phyloP scores from a whole-genome alignment of 2,888 invertebrate genomes.

The Habroteleia sp. region DNA sequence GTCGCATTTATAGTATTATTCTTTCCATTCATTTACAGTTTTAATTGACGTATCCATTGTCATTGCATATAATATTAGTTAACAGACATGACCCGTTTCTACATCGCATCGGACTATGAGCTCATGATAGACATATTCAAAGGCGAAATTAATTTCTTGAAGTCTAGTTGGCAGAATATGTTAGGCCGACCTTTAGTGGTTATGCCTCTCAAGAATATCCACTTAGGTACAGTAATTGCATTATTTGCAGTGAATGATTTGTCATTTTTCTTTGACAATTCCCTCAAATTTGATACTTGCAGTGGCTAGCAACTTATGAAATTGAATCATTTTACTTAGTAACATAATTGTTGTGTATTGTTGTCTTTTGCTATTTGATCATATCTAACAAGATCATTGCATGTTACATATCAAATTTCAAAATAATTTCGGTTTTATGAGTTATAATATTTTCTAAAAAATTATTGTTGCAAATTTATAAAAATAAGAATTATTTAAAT shows the following conservation, averaged over 20 bases:
- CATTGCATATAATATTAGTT: conserved; percentile 85
- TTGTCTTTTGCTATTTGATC: conserved; percentile 2
- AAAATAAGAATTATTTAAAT: too few species aligned
- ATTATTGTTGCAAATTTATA: too few species aligned
- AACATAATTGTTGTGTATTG: too few species aligned
- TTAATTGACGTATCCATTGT: conserved; percentile 40
- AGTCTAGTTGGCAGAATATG: conserved; percentile 98
- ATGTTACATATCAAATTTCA: conserved; percentile 14
- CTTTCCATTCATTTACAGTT: conserved; percentile 36
- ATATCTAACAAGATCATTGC: conserved; percentile 29
- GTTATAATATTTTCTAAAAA: background rate
- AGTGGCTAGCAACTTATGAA: background rate
- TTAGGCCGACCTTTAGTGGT: conserved; percentile 97
- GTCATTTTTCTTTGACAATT: background rate
- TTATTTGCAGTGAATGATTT: conserved; percentile 19
- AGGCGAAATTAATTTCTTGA: conserved; percentile 98
- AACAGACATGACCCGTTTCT: conserved; percentile 98
- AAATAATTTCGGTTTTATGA: background rate
- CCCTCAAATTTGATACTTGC: too few species aligned
- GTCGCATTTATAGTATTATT: too few species aligned
- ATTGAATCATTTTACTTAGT: conserved; percentile 6
- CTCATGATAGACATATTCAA: conserved; percentile 98
- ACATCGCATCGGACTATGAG: conserved; percentile 98
- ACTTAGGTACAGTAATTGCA: conserved; percentile 88
- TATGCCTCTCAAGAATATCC: conserved; percentile 92